Percentiles rank a stretch among this genome's conserved stretches.
Evolutionary conservation across 2,797 vertebrate species (phyloP).

Genomic region (Hyperoplus immaculatus): DNA sequence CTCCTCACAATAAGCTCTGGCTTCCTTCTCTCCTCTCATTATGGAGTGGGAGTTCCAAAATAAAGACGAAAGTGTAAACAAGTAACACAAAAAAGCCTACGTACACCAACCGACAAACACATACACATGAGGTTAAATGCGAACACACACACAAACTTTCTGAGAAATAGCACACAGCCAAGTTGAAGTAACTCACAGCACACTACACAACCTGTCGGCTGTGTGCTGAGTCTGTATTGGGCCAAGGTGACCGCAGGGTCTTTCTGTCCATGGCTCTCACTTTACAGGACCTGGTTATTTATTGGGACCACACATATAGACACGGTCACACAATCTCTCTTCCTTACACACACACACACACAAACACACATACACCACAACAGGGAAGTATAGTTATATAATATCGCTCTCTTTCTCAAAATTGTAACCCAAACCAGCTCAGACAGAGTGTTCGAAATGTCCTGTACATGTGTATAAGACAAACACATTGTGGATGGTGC

Average conservation of each 20-base stretch:
- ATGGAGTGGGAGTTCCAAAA: background rate
- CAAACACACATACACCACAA: background rate
- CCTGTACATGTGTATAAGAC: slow-evolving; percentile 4
- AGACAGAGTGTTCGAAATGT: background rate
- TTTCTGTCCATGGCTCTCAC: background rate
- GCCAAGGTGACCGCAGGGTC: background rate
- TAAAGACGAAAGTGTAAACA: background rate
- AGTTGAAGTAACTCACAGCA: slow-evolving; percentile 28
- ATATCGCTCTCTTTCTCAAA: background rate
- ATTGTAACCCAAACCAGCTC: slow-evolving; percentile 1
- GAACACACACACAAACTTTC: background rate
- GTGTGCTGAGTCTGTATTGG: background rate
- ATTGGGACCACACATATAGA: background rate
- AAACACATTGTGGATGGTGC: slow-evolving; percentile 46
- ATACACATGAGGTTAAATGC: background rate
- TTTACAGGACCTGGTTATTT: slow-evolving; percentile 7
- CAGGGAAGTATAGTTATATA: background rate
- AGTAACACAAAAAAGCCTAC: background rate
- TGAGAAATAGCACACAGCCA: slow-evolving; percentile 31
- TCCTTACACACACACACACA: background rate
- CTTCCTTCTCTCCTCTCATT: background rate
- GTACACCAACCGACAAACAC: background rate
- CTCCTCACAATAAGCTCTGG: background rate
- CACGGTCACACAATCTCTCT: background rate
- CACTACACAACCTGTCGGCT: background rate